Base-by-base conservation (phyloP, 92 coral and sea anemone genomes). In the Phenganax subtilis region DNA sequence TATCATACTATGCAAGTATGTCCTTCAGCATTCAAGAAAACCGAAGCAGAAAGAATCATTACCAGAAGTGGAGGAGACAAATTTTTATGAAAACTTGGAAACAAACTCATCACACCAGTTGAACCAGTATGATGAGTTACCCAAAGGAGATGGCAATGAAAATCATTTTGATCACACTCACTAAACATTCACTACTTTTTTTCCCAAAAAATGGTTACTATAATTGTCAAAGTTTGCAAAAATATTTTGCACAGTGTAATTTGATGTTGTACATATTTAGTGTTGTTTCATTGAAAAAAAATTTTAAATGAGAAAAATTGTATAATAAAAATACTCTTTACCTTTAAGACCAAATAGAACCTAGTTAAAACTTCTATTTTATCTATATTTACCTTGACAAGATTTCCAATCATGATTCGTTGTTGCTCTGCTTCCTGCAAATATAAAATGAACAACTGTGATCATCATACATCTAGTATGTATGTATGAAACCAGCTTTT, bases 351-450 rank as follows among this genome's bases (percentile, higher is more conserved):
- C 77, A 73, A 73, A 2, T 11, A 16, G 31, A 20, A 1, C 30
- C 73, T 67, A 3, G 4, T 16, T 37, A 37, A 37, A 37, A 37
- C 2, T 37, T 37, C 47, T 37, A 37, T 37, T 37, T 37, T 37
- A 37, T 37, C 47, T 1, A 37, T 71, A 71, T 71, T 51, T 87
- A 93, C 98, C 96, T 94, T 94, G 84, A 94, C 97, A 77, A 93
- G 82, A 29, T 90, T 94, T 76, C 92, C 89, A 76, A 94, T 90
- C 64, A 87, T 80, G 75, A 92, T 94, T 80, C 98, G 84, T 72
- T 92, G 92, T 61, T 90, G 92, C 87, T 94, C 98, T 54, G 97
- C 98, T 75, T 94, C 97, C 63, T 94, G 90, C 37, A 75, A 88
- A 44, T 89, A 92, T 91, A 30, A 59, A 75, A 81, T 29, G 15